phyloP scores from a whole-genome alignment of 2,888 invertebrate genomes.

The Melinaea menophilus region DNA sequence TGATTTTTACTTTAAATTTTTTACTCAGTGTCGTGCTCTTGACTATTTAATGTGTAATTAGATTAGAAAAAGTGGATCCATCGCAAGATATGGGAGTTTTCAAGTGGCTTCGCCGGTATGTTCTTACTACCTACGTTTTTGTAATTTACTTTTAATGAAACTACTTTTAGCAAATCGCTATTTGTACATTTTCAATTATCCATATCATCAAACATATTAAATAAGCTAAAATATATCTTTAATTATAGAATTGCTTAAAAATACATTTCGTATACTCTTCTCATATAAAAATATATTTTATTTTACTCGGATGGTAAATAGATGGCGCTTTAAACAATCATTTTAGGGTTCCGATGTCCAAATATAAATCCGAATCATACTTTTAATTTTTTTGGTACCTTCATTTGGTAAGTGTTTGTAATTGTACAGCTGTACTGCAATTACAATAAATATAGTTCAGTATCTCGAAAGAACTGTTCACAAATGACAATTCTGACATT shows the following conservation, averaged over 20 bases:
- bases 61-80: constrained; percentile 56
- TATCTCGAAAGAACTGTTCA: too few relatives aligned
- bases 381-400: too few relatives aligned
- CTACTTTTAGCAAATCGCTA: neutral
- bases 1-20: constrained; percentile 52
- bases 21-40: constrained; percentile 26
- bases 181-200: too few relatives aligned
- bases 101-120: constrained; percentile 75
- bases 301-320: neutral
- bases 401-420: too few relatives aligned
- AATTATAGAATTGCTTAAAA: too few relatives aligned
- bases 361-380: too few relatives aligned
- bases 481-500: too few relatives aligned
- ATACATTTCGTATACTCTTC: neutral
- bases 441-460: too few relatives aligned
- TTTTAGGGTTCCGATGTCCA: neutral
- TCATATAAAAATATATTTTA: neutral
- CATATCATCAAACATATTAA: too few relatives aligned
- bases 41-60: constrained; percentile 30
- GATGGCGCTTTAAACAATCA: neutral
- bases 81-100: constrained; percentile 70
- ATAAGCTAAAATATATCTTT: too few relatives aligned
- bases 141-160: constrained; percentile 2
- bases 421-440: too few relatives aligned
- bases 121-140: constrained; percentile 31